phyloP scores from a whole-genome alignment of 2,888 invertebrate species.

The Crepidodera aurea region DNA sequence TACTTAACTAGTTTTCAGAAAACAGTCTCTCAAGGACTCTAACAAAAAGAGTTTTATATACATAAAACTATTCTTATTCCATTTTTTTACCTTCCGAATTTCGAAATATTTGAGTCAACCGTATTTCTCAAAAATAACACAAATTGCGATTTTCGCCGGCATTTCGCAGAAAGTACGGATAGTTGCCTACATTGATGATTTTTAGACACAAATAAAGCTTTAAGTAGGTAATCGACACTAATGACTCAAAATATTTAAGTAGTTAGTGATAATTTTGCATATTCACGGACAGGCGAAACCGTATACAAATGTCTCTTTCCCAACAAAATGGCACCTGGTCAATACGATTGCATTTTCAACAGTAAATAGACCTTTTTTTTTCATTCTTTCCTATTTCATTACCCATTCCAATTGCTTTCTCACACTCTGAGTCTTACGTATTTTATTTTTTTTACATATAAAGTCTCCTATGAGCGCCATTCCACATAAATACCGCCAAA shows the following conservation, averaged over 20 bases:
- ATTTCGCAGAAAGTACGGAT: too few species aligned
- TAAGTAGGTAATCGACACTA: neutral
- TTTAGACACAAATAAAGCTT: neutral
- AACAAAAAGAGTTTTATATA: slow-evolving; percentile 27
- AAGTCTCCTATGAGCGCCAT: slow-evolving; percentile 15
- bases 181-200: too few species aligned
- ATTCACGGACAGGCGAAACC: neutral
- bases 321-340: slow-evolving; percentile 19
- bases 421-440: slow-evolving; percentile 12
- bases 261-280: neutral
- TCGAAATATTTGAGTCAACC: neutral
- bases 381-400: slow-evolving; percentile 8
- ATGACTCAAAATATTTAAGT: neutral
- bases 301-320: neutral
- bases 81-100: neutral
- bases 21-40: slow-evolving; percentile 35
- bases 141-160: too few species aligned
- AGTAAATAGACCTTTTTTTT: slow-evolving; percentile 10
- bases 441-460: slow-evolving; percentile 20
- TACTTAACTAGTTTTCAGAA: slow-evolving; percentile 29
- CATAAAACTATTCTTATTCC: neutral
- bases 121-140: too few species aligned
- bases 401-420: slow-evolving; percentile 5
- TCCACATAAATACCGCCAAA: slow-evolving; percentile 13
- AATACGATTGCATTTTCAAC: slow-evolving; percentile 17